These are phyloP conservation scores for Chlamydotis undulata DNA, from an alignment of 2,113 vertebrate genomes.

Conservation along the genomic window DNA sequence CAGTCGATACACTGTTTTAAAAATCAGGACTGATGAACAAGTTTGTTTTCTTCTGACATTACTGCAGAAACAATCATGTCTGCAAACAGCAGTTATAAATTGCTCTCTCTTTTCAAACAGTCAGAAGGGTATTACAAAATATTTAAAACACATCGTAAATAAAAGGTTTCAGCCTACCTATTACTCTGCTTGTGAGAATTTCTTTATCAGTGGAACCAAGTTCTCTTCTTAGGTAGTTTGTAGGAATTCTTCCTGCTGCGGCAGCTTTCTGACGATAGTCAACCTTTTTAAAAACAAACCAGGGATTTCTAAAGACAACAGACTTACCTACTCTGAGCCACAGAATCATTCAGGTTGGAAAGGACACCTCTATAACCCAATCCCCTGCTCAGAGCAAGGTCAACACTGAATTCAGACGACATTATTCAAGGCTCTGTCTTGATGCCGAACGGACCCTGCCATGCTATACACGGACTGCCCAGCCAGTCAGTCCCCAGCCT, in stretches of 20 bases:
- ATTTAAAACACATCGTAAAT: neutral
- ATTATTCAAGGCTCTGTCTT: neutral
- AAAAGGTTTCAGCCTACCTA: slow-evolving; percentile 77
- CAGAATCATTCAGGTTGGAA: neutral
- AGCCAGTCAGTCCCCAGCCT: neutral
- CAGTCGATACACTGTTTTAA: fast-evolving
- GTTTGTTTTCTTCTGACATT: neutral
- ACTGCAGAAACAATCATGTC: neutral
- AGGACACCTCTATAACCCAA: neutral
- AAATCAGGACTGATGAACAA: neutral
- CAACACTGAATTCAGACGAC: neutral
- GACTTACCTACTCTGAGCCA: neutral
- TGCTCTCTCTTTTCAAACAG: neutral
- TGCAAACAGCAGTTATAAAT: neutral
- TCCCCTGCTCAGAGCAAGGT: neutral
- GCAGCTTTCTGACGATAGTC: slow-evolving; percentile 98
- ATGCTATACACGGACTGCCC: neutral
- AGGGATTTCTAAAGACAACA: neutral
- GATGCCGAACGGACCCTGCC: neutral
- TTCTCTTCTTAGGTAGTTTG: slow-evolving; percentile 94
- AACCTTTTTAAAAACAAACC: slow-evolving; percentile 79
- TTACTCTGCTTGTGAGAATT: slow-evolving; percentile 95
- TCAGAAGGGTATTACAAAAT: neutral
- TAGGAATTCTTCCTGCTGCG: slow-evolving; percentile 96
- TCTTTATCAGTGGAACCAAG: slow-evolving; percentile 90